Conservation (phyloP, 2,797 vertebrate species). For the Eleutherodactylus coqui region DNA sequence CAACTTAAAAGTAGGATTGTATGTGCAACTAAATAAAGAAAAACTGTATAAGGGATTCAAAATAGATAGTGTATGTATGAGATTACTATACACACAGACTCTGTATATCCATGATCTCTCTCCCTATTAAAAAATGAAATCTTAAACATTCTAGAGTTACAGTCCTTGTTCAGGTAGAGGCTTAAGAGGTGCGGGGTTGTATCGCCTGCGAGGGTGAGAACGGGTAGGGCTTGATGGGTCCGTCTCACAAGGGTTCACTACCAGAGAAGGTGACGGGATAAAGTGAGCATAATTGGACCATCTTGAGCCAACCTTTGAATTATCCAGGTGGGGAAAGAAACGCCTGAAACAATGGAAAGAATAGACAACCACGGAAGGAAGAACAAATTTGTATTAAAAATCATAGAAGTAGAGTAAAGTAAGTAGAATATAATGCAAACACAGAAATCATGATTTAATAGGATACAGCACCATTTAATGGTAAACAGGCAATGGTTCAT, state of each 20-base stretch:
- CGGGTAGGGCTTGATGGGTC: slow-evolving; percentile 76
- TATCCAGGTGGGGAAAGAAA: slow-evolving; percentile 94
- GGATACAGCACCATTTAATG: too few species aligned
- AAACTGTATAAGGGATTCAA: background rate
- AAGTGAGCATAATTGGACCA: slow-evolving; percentile 90
- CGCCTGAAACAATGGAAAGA: slow-evolving; percentile 88
- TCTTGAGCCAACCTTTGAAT: slow-evolving; percentile 85
- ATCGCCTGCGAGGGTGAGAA: slow-evolving; percentile 80
- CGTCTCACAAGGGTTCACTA: slow-evolving; percentile 88
- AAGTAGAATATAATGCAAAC: too few species aligned
- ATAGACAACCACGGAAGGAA: slow-evolving; percentile 75
- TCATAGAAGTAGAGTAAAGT: background rate
- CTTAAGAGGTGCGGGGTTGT: slow-evolving; percentile 77
- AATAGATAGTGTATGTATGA: too few species aligned
- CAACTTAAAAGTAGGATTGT: too few species aligned
- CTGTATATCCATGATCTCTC: background rate
- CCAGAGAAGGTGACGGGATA: slow-evolving; percentile 85
- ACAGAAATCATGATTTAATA: too few species aligned
- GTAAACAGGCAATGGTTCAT: too few species aligned
- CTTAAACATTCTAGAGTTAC: slow-evolving; percentile 62
- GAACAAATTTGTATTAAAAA: slow-evolving; percentile 46
- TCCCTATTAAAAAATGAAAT: background rate
- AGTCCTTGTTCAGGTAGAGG: slow-evolving; percentile 81
- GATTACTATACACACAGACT: too few species aligned
- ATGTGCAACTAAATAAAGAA: too few species aligned